A percentile compares a stretch with the other conserved stretches of the same genome.
Conservation (phyloP, 2,113 vertebrate species). For the Clinocottus analis region DNA sequence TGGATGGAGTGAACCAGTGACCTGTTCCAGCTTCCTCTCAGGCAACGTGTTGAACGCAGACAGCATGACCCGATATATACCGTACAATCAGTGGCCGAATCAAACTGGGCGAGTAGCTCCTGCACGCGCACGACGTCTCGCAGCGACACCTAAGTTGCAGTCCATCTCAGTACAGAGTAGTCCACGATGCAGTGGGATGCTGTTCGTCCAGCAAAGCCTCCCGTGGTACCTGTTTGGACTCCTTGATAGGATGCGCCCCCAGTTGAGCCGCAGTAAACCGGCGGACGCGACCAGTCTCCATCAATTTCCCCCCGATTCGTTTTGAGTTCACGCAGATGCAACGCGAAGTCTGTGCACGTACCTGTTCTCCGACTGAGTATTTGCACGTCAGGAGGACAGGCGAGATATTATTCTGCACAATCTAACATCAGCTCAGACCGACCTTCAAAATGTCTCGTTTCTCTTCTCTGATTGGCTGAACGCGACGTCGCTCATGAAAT, state of each 20-base stretch:
- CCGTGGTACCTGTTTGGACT: constrained; percentile 64
- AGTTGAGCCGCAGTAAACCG: constrained; percentile 47
- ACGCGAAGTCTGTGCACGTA: constrained; percentile 9
- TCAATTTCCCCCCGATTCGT: neutral
- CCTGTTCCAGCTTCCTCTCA: constrained; percentile 59
- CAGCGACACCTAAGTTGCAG: constrained; percentile 46
- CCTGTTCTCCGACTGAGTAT: constrained; percentile 56
- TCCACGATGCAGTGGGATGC: constrained; percentile 31
- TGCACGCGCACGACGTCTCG: constrained; percentile 5
- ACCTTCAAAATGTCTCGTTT: constrained; percentile 23
- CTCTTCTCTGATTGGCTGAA: constrained; percentile 75
- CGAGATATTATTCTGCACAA: constrained; percentile 55
- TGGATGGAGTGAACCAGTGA: constrained; percentile 65
- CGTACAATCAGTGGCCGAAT: neutral
- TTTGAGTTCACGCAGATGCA: neutral
- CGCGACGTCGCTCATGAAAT: constrained; percentile 67
- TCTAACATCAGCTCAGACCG: constrained; percentile 68
- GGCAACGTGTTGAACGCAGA: constrained; percentile 82
- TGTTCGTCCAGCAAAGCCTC: constrained; percentile 35
- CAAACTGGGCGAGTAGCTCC: constrained; percentile 2
- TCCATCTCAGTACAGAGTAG: constrained; percentile 41
- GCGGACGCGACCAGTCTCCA: neutral
- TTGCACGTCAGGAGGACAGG: constrained; percentile 34
- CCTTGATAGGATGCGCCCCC: constrained; percentile 16
- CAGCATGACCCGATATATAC: constrained; percentile 29